Percentiles rank a stretch among this genome's conserved stretches.
Conservation (phyloP, 1,140 invertebrate species). For the Drosophila arawakana region DNA sequence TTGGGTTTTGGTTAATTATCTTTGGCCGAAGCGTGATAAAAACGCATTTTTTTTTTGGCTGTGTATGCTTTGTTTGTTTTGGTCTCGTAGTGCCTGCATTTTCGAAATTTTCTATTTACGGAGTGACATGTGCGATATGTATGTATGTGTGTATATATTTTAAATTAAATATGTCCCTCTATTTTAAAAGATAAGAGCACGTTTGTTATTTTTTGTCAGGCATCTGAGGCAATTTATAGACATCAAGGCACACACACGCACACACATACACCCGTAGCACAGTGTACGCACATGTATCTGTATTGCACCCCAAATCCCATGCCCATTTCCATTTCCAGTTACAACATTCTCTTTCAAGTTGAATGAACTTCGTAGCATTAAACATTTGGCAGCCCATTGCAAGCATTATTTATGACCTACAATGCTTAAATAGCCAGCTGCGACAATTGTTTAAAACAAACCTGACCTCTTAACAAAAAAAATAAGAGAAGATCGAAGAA, state of each 20-base stretch:
- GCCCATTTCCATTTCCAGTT: conserved; percentile 28
- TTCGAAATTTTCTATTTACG: conserved; percentile 72
- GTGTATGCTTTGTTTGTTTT: conserved; percentile 17
- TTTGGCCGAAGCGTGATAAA: conserved; percentile 49
- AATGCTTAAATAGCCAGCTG: conserved; percentile 48
- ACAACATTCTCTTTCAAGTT: conserved; percentile 54
- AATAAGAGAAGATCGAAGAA: not conserved
- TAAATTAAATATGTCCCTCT: conserved; percentile 24
- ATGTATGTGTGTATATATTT: conserved; percentile 4
- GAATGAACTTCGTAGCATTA: conserved; percentile 59
- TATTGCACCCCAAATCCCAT: conserved; percentile 35
- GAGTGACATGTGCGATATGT: conserved; percentile 57
- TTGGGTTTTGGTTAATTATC: conserved; percentile 46
- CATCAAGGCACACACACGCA: not conserved
- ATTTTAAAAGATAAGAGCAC: conserved; percentile 46
- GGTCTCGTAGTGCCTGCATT: conserved; percentile 47
- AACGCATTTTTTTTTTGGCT: conserved; percentile 44
- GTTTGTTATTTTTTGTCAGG: conserved; percentile 27
- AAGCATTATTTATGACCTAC: conserved; percentile 68
- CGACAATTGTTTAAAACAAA: conserved; percentile 60
- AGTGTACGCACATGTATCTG: conserved; percentile 4
- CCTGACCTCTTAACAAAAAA: conserved; percentile 18
- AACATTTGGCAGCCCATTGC: conserved; percentile 1
- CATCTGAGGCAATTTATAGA: conserved; percentile 15
- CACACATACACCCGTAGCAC: not conserved